These are phyloP conservation scores for Chaetops frenatus DNA, from an alignment of 2,113 vertebrate genomes.

Conservation along the genomic window DNA sequence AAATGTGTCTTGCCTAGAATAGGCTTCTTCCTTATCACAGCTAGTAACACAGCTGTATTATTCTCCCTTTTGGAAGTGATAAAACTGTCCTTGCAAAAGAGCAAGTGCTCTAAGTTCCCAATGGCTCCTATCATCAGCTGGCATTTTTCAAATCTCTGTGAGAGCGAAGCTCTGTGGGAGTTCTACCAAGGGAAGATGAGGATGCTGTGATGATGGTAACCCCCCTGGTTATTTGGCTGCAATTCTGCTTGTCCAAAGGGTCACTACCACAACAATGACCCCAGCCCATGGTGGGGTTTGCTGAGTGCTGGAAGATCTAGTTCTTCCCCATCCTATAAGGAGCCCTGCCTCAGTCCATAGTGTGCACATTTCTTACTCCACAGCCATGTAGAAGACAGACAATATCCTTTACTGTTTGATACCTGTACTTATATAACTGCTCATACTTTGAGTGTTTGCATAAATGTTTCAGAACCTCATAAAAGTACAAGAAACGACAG, in stretches of 20 bases:
- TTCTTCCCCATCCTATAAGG: neutral
- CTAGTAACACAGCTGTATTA: neutral
- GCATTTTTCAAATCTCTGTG: neutral
- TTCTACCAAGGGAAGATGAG: neutral
- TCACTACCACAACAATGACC: neutral
- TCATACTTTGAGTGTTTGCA: neutral
- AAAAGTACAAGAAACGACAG: neutral
- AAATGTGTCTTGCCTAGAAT: neutral
- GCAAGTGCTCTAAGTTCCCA: neutral
- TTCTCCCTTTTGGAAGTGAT: neutral
- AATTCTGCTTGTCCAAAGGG: neutral
- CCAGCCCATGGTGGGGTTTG: rapidly evolving
- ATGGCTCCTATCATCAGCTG: neutral
- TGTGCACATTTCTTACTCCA: neutral
- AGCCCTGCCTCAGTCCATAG: neutral
- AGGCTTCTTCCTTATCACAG: neutral
- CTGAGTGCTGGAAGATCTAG: neutral
- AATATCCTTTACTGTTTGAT: neutral
- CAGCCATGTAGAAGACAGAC: neutral
- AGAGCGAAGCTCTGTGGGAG: neutral
- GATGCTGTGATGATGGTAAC: neutral
- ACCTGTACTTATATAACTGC: neutral
- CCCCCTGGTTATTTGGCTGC: neutral
- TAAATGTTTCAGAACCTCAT: neutral
- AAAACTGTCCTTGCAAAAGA: neutral